A percentile compares a stretch with the other conserved stretches of the same genome.
Evolutionary conservation across 2,797 vertebrate species (phyloP).

Genomic region (Cossypha heuglini): DNA sequence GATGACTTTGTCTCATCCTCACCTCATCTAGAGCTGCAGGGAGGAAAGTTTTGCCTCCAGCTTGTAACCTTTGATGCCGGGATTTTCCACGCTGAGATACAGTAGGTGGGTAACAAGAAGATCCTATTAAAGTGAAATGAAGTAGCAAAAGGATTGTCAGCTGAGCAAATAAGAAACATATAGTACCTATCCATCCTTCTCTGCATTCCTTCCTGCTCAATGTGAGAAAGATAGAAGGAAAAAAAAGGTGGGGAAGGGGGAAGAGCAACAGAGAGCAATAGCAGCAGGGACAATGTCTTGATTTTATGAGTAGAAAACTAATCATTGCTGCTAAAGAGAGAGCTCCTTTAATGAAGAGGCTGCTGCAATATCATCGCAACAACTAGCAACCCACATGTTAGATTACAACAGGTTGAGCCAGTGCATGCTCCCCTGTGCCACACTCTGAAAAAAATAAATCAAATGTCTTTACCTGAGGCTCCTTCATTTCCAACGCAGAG

Average conservation of each 20-base stretch:
- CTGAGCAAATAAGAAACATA: slow-evolving; percentile 2
- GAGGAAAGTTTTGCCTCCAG: slow-evolving; percentile 80
- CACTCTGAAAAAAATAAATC: slow-evolving; percentile 29
- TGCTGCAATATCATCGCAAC: slow-evolving; percentile 81
- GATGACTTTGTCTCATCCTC: slow-evolving; percentile 49
- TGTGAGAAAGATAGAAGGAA: neutral
- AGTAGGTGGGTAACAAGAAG: slow-evolving; percentile 67
- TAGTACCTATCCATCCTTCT: neutral
- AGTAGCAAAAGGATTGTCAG: slow-evolving; percentile 74
- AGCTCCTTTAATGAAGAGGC: slow-evolving; percentile 68
- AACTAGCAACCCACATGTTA: slow-evolving; percentile 73
- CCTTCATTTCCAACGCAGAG: slow-evolving; percentile 30
- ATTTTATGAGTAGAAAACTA: slow-evolving; percentile 28
- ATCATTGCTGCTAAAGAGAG: slow-evolving; percentile 38
- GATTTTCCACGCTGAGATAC: slow-evolving; percentile 63
- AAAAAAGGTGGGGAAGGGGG: neutral
- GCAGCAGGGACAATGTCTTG: neutral
- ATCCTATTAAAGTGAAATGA: slow-evolving; percentile 68
- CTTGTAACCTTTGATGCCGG: slow-evolving; percentile 70
- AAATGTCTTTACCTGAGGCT: slow-evolving; percentile 24
- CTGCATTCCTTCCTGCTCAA: neutral
- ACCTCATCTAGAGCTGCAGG: slow-evolving; percentile 70
- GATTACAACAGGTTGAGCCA: slow-evolving; percentile 80
- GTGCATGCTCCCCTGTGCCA: slow-evolving; percentile 73
- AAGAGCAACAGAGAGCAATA: neutral